A percentile compares a stretch with the other conserved stretches of the same genome.
These are phyloP conservation scores for Caenorhabditis panamensis DNA, from an alignment of 2,888 invertebrate genomes.

Conservation along the genomic window DNA sequence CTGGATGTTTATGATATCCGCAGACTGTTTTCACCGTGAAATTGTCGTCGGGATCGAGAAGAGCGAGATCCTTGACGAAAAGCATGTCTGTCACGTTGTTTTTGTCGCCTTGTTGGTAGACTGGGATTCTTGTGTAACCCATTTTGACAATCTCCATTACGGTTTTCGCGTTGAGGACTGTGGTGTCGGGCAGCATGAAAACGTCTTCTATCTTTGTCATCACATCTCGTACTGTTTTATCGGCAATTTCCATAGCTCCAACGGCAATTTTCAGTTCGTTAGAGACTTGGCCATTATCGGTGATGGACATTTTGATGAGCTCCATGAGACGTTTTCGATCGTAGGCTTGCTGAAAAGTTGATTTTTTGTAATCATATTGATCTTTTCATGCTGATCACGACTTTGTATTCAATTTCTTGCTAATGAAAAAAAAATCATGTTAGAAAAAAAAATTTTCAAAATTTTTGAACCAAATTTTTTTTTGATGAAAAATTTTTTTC, in stretches of 20 bases:
- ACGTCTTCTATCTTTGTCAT: conserved; percentile 97
- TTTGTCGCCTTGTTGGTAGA: conserved; percentile 84
- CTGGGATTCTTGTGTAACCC: conserved; percentile 89
- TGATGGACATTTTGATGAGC: conserved; percentile 85
- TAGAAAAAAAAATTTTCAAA: too few species aligned
- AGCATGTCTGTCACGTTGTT: conserved; percentile 83
- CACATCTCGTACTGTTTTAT: conserved; percentile 94
- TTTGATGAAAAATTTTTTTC: too few species aligned
- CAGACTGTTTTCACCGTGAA: conserved; percentile 83
- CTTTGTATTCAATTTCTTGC: too few species aligned
- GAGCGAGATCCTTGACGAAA: conserved; percentile 95
- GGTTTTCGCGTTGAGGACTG: conserved; percentile 93
- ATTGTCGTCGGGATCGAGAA: conserved; percentile 98
- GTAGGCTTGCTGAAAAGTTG: conserved; percentile 85
- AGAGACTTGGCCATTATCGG: conserved; percentile 66
- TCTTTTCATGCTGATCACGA: background rate
- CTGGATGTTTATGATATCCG: conserved; percentile 90
- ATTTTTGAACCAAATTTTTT: too few species aligned
- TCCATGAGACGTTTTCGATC: conserved; percentile 96
- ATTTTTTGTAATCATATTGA: background rate
- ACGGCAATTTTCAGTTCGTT: conserved; percentile 79
- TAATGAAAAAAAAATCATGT: too few species aligned
- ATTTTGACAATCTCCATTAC: conserved; percentile 94
- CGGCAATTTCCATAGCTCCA: conserved; percentile 94
- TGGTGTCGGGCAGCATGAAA: conserved; percentile 94